Conservation (phyloP, 2,797 vertebrate genomes). For the Dicrostonyx torquatus region DNA sequence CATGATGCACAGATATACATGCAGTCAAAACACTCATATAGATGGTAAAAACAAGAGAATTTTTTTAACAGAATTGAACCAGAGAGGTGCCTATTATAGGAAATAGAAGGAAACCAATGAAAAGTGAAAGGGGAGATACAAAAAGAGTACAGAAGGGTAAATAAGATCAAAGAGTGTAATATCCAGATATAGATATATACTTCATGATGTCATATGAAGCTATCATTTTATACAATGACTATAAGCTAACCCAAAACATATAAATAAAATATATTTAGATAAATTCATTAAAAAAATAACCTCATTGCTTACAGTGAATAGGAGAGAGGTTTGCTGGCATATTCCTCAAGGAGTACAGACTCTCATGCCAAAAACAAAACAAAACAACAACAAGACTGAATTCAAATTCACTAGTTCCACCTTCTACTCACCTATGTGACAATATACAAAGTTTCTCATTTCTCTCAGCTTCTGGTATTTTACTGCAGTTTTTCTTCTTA, state of each 20-base stretch:
- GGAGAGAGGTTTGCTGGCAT: not conserved
- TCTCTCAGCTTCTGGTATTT: not conserved
- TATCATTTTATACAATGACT: not conserved
- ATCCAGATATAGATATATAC: not conserved
- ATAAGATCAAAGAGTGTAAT: not conserved
- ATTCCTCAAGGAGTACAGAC: not conserved
- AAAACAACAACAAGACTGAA: not conserved
- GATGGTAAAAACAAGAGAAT: not conserved
- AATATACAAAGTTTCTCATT: not conserved
- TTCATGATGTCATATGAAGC: not conserved
- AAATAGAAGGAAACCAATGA: not conserved
- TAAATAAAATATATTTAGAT: not conserved
- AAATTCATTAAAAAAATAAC: not conserved
- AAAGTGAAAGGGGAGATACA: not conserved
- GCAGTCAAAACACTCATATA: not conserved
- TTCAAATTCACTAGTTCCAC: not conserved
- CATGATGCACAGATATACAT: not conserved
- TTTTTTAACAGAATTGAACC: not conserved
- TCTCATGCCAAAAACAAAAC: not conserved
- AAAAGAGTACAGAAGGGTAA: not conserved
- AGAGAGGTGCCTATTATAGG: not conserved
- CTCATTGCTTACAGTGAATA: conserved; percentile 7
- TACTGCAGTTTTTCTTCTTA: not conserved
- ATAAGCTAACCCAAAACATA: not conserved
- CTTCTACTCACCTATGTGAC: not conserved